Evolutionary conservation across 2,113 vertebrate genomes (phyloP).

Genomic region (Chloroceryle aenea): DNA sequence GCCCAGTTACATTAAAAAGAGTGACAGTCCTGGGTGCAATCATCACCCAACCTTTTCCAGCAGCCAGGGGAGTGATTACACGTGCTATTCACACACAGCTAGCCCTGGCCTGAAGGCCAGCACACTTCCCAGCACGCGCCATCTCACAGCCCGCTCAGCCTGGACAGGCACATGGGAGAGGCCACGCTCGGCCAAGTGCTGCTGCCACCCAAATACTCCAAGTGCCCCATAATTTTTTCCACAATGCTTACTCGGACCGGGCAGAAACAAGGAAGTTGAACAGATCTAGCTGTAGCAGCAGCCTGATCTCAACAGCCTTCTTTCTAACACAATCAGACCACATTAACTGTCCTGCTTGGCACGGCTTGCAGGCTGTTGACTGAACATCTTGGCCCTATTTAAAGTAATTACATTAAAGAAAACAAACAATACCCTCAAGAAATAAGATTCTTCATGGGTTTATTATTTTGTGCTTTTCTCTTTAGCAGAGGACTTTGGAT

Average conservation of each 20-base stretch:
- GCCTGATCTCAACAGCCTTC: not conserved
- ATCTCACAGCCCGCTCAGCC: not conserved
- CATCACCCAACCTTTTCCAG: not conserved
- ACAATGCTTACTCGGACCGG: not conserved
- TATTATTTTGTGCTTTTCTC: not conserved
- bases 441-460: not conserved
- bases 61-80: not conserved
- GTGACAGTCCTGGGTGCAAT: not conserved
- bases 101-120: not conserved
- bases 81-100: not conserved
- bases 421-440: not conserved
- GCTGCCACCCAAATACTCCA: not conserved
- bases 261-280: not conserved
- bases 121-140: not conserved
- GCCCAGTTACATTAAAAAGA: not conserved
- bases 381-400: not conserved
- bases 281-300: not conserved
- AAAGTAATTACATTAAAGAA: not conserved
- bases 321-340: not conserved
- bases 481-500: not conserved
- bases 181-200: not conserved
- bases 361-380: not conserved
- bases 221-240: not conserved
- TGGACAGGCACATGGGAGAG: not conserved
- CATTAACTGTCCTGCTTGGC: not conserved